phyloP scores from a whole-genome alignment of 2,113 vertebrate species.

The Gulo gulo region DNA sequence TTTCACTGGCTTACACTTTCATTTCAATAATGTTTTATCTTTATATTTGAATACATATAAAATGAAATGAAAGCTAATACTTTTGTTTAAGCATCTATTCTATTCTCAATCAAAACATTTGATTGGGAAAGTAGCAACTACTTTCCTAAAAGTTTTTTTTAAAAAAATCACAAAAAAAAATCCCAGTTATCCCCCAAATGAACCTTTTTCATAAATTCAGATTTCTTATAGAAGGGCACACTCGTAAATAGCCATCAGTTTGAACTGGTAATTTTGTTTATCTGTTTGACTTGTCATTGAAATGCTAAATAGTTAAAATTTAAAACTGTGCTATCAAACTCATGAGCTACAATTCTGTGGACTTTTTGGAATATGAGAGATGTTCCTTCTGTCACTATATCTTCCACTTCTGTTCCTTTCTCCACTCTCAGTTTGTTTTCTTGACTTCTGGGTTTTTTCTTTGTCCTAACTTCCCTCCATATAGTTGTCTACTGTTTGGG shows the following conservation, averaged over 20 bases:
- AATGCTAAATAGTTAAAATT: neutral
- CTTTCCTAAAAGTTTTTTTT: neutral
- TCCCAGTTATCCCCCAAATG: neutral
- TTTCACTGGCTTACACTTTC: neutral
- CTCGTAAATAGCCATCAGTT: neutral
- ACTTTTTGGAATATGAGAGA: neutral
- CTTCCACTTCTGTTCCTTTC: neutral
- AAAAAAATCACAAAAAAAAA: neutral
- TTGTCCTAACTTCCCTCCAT: neutral
- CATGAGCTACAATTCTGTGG: neutral
- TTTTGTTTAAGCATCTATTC: neutral
- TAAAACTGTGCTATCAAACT: neutral
- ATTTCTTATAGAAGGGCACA: neutral
- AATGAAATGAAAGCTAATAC: neutral
- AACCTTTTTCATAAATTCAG: neutral
- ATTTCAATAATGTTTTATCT: constrained; percentile 12
- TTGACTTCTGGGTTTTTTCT: neutral
- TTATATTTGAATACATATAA: constrained; percentile 1
- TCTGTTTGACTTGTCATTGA: neutral
- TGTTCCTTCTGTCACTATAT: neutral
- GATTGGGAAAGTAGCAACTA: neutral
- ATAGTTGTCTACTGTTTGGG: neutral
- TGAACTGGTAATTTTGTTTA: neutral
- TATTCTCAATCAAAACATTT: constrained; percentile 14
- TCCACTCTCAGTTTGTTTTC: neutral